A percentile compares a stretch with the other conserved stretches of the same genome.
Conservation (phyloP, 2,797 vertebrate genomes). For the Pangasius sanitwongsei region DNA sequence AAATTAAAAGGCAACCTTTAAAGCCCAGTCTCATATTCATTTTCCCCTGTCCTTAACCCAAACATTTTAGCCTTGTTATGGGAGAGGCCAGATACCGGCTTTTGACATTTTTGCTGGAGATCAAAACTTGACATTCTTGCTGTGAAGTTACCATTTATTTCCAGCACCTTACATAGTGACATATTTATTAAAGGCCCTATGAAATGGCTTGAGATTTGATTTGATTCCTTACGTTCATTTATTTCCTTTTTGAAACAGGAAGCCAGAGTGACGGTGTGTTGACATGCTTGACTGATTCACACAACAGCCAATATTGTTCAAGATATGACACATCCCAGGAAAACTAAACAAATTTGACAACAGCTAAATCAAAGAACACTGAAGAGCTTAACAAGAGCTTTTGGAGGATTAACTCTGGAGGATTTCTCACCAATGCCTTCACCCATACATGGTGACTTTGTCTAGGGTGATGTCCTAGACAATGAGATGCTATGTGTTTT, state of each 20-base stretch:
- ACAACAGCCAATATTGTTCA: background rate
- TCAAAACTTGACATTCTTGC: slow-evolving; percentile 23
- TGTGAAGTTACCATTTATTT: slow-evolving; percentile 17
- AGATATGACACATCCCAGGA: background rate
- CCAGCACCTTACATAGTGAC: background rate
- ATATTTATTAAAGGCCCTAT: background rate
- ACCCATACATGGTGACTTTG: background rate
- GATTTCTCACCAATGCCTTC: background rate
- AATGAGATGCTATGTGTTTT: background rate
- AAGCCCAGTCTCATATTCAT: slow-evolving; percentile 51
- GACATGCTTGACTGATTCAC: background rate
- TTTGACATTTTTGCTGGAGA: slow-evolving; percentile 19
- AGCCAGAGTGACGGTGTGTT: background rate
- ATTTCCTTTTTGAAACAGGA: background rate
- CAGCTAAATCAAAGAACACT: background rate
- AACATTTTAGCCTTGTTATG: slow-evolving; percentile 50
- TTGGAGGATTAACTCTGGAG: background rate
- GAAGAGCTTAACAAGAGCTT: background rate
- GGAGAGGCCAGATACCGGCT: slow-evolving; percentile 28
- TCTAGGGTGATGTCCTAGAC: background rate
- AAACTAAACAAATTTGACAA: background rate
- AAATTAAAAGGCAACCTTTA: slow-evolving; percentile 56
- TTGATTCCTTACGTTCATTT: background rate
- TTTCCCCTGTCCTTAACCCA: slow-evolving; percentile 46
- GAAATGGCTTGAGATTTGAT: background rate